phyloP scores from a whole-genome alignment of 2,888 invertebrate genomes.

The Trilocha varians region DNA sequence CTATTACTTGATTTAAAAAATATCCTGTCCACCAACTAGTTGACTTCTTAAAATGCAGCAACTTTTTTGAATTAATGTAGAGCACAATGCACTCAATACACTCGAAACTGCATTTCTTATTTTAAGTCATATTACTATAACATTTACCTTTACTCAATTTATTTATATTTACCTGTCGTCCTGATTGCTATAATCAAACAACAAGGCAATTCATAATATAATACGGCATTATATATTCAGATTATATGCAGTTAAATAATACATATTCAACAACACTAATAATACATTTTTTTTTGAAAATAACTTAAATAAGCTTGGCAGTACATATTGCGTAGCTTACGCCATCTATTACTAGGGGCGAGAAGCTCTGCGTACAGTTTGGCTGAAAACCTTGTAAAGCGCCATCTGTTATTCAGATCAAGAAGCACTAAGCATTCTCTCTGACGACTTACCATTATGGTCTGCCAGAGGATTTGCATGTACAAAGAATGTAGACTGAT shows the following conservation, averaged over 20 bases:
- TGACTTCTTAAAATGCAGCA: too few species aligned
- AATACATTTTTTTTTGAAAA: not conserved
- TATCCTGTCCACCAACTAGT: too few species aligned
- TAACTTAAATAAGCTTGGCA: not conserved
- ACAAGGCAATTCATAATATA: too few species aligned
- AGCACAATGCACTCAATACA: too few species aligned
- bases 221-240: not conserved
- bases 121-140: too few species aligned
- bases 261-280: not conserved
- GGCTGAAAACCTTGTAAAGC: conserved; percentile 11
- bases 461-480: conserved; percentile 65
- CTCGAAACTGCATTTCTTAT: too few species aligned
- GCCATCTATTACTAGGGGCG: not conserved
- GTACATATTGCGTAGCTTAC: not conserved
- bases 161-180: conserved; percentile 4
- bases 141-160: too few species aligned
- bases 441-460: conserved; percentile 63
- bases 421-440: conserved; percentile 21
- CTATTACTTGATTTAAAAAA: too few species aligned
- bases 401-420: conserved; percentile 25
- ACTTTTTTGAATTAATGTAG: too few species aligned
- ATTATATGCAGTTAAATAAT: not conserved
- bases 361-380: not conserved
- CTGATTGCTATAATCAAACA: not conserved
- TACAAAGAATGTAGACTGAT: conserved; percentile 49